A percentile compares a stretch with the other conserved stretches of the same genome.
These are phyloP conservation scores for Scaptomyza graminum DNA, from an alignment of 1,140 invertebrate species.

Conservation along the genomic window DNA sequence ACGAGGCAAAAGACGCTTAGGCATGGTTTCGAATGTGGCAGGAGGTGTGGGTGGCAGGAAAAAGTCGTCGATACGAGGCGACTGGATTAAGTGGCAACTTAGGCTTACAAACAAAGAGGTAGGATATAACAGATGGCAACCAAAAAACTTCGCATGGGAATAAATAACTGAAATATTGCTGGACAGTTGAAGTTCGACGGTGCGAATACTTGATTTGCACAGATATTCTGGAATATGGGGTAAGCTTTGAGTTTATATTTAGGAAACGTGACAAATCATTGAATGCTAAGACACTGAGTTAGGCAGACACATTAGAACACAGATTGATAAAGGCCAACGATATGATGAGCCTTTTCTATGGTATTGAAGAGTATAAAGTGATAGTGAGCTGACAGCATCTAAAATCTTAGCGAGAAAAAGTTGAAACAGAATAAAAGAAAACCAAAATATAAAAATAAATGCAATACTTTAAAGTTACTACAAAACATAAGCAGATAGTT, in stretches of 20 bases:
- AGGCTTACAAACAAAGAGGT: constrained; percentile 58
- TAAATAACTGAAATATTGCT: constrained; percentile 47
- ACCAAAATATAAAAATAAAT: not conserved
- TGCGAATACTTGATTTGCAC: constrained; percentile 74
- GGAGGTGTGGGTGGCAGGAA: not conserved
- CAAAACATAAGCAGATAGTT: not conserved
- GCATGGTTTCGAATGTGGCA: constrained; percentile 21
- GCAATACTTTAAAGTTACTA: not conserved
- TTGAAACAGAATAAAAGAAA: not conserved
- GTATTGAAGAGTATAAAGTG: constrained; percentile 11
- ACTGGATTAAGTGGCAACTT: constrained; percentile 80
- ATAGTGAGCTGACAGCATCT: constrained; percentile 7
- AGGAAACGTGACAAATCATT: constrained; percentile 11
- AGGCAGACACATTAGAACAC: not conserved
- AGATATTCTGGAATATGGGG: constrained; percentile 14
- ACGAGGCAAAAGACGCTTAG: constrained; percentile 18
- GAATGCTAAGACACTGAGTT: not conserved
- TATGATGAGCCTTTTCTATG: constrained; percentile 5
- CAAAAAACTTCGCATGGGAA: constrained; percentile 34
- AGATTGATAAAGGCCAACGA: constrained; percentile 4
- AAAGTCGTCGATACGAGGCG: constrained; percentile 50
- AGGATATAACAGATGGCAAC: constrained; percentile 14
- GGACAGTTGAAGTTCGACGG: constrained; percentile 51
- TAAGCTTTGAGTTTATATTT: not conserved
- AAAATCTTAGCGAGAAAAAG: not conserved